Evolutionary conservation across 2,888 invertebrate species (phyloP).

Genomic region (Drosophila siamana): DNA sequence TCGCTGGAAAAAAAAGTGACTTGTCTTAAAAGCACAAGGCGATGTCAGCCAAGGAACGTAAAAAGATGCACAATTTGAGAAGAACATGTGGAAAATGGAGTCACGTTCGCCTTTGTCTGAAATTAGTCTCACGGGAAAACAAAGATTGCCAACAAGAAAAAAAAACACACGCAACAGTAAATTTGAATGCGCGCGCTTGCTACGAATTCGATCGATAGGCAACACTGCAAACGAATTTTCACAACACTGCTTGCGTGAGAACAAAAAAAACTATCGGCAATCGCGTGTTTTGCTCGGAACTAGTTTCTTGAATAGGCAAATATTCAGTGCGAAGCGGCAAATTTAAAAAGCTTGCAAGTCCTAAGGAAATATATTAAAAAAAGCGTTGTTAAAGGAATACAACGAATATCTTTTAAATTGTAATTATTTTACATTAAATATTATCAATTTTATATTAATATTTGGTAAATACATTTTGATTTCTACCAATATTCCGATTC

Average conservation of each 20-base stretch:
- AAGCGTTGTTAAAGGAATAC: too few species aligned
- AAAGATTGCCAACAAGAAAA: neutral
- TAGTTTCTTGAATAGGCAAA: neutral
- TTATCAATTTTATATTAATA: too few species aligned
- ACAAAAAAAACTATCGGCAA: conserved; percentile 28
- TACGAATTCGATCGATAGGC: neutral
- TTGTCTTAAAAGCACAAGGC: conserved; percentile 19
- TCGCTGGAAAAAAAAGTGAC: conserved; percentile 24
- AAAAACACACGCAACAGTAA: neutral
- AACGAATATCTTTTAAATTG: too few species aligned
- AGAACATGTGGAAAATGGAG: conserved; percentile 62
- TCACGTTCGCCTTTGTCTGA: conserved; percentile 59
- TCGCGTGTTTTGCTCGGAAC: conserved; percentile 21
- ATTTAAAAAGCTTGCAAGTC: neutral
- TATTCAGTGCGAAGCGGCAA: neutral
- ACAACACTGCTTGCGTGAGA: conserved; percentile 19
- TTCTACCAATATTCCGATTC: too few species aligned
- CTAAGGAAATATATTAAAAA: too few species aligned
- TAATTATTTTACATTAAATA: neutral
- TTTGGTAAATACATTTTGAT: too few species aligned
- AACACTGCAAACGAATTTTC: conserved; percentile 14
- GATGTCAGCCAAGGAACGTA: conserved; percentile 39
- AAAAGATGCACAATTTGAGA: conserved; percentile 47
- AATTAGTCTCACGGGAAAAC: conserved; percentile 57
- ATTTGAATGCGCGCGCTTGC: conserved; percentile 37